These are phyloP conservation scores for Plecotus auritus DNA, from an alignment of 2,113 vertebrate genomes.

Conservation along the genomic window DNA sequence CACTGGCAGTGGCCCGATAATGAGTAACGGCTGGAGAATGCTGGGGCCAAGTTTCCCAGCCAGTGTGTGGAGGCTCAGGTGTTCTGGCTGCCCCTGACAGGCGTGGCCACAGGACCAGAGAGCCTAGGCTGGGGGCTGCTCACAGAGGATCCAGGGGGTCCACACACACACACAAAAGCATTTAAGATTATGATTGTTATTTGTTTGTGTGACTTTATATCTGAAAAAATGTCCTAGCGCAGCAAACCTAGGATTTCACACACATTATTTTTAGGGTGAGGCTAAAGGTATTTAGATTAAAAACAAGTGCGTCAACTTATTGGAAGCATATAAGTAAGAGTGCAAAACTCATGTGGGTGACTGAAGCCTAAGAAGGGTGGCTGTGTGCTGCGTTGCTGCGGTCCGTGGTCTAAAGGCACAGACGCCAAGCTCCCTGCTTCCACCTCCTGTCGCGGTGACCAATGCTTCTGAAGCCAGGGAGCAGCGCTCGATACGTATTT, in stretches of 20 bases:
- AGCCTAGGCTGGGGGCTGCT: not conserved
- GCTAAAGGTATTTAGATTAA: not conserved
- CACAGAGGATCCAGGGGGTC: not conserved
- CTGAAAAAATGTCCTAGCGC: not conserved
- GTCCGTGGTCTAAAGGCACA: not conserved
- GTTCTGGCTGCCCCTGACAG: not conserved
- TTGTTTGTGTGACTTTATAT: not conserved
- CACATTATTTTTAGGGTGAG: not conserved
- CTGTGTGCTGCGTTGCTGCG: fast-evolving
- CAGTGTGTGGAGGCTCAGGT: not conserved
- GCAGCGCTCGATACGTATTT: not conserved
- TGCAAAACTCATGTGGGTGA: not conserved
- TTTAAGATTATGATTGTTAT: not conserved
- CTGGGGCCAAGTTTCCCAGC: not conserved
- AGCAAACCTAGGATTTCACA: not conserved
- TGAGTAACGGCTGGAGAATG: not conserved
- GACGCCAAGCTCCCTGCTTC: not conserved
- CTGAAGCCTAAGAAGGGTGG: not conserved
- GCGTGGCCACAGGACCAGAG: not conserved
- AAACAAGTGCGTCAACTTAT: not conserved
- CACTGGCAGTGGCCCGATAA: not conserved
- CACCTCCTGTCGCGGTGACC: not conserved
- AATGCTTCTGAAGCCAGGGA: not conserved
- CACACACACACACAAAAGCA: not conserved
- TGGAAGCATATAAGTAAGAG: not conserved